Percentiles rank a stretch among this genome's conserved stretches.
Evolutionary conservation across 1,140 invertebrate species (phyloP).

Genomic region (Drosophila kurseongensis): DNA sequence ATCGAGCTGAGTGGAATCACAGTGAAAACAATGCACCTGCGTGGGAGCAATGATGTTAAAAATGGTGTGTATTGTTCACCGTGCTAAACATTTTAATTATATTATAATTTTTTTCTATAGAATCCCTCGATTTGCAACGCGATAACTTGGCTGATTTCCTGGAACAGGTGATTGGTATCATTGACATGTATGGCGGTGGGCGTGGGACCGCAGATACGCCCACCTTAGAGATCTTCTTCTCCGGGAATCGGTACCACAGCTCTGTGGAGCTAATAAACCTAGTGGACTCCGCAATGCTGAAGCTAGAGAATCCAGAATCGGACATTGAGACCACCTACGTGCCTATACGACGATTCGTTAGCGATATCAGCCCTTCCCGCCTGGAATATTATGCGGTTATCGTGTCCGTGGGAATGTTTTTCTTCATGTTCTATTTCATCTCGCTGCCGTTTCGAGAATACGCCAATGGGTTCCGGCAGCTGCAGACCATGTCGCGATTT

Average conservation of each 20-base stretch:
- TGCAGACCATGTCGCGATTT: slow-evolving; percentile 71
- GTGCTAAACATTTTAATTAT: neutral
- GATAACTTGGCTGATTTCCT: slow-evolving; percentile 70
- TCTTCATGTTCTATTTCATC: slow-evolving; percentile 78
- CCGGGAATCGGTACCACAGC: slow-evolving; percentile 78
- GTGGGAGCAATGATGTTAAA: slow-evolving; percentile 33
- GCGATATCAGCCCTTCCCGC: slow-evolving; percentile 65
- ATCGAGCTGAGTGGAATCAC: slow-evolving; percentile 57
- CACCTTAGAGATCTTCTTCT: slow-evolving; percentile 54
- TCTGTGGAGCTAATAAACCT: slow-evolving; percentile 75
- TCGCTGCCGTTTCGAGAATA: slow-evolving; percentile 75
- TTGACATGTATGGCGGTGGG: slow-evolving; percentile 51
- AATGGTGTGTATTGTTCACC: slow-evolving; percentile 32
- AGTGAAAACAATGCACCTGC: slow-evolving; percentile 37
- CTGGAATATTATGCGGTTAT: slow-evolving; percentile 74
- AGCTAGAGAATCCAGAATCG: slow-evolving; percentile 10
- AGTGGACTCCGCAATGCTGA: slow-evolving; percentile 65
- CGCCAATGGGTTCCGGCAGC: slow-evolving; percentile 70
- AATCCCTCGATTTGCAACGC: slow-evolving; percentile 54
- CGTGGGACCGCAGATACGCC: slow-evolving; percentile 16
- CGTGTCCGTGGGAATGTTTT: slow-evolving; percentile 70
- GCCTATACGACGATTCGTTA: slow-evolving; percentile 63
- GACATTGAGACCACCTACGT: slow-evolving; percentile 63
- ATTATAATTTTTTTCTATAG: slow-evolving; percentile 18
- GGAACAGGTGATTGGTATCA: slow-evolving; percentile 63